phyloP scores from a whole-genome alignment of 2,797 vertebrate species.

The Sus cebifrons region DNA sequence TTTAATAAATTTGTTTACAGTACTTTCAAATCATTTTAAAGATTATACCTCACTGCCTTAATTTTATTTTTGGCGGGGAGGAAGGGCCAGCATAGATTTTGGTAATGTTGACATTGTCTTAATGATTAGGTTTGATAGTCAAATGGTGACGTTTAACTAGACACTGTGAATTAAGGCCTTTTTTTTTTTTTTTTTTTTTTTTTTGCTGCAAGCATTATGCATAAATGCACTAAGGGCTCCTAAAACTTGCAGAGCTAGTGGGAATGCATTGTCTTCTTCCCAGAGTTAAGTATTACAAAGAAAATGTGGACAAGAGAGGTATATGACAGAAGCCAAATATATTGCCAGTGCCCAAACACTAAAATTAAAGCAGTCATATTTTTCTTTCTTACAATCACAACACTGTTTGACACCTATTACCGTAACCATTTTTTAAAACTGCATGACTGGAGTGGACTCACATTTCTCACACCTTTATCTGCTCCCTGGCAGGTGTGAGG shows the following conservation, averaged over 20 bases:
- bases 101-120: background rate
- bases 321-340: background rate
- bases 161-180: background rate
- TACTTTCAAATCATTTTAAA: constrained; percentile 25
- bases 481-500: constrained; percentile 78
- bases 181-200: rapidly evolving
- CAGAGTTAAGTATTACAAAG: background rate
- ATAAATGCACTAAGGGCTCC: background rate
- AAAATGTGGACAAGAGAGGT: background rate
- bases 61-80: too few relatives aligned
- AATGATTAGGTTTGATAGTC: background rate
- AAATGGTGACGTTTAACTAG: background rate
- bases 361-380: background rate
- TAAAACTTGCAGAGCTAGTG: background rate
- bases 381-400: constrained; percentile 57
- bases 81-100: too few relatives aligned
- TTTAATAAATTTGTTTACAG: background rate
- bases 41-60: background rate
- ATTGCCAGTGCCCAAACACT: background rate
- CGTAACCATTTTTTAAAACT: background rate
- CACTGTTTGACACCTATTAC: constrained; percentile 20
- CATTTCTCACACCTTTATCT: constrained; percentile 67
- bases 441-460: background rate
- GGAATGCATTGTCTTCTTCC: background rate
- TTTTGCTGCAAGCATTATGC: rapidly evolving